Conservation (phyloP, 2,797 vertebrate genomes). For the Orestias chungarensis region DNA sequence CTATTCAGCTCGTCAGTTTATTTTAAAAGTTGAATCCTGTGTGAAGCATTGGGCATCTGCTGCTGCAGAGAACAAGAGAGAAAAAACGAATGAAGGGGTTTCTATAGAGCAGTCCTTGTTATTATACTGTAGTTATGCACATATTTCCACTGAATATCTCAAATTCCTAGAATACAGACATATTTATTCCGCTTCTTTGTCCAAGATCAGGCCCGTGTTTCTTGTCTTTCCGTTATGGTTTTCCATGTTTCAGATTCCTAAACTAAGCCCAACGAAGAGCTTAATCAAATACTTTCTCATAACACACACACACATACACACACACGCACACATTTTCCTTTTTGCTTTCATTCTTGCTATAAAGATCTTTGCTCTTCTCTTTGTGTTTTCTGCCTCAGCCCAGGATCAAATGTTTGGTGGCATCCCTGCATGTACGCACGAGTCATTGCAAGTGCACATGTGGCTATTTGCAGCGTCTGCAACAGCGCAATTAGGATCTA, state of each 20-base stretch:
- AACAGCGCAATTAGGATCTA: conserved; percentile 43
- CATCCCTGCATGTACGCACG: conserved; percentile 3
- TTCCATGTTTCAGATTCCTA: conserved; percentile 27
- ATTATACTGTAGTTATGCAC: conserved; percentile 28
- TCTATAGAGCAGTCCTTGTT: conserved; percentile 5
- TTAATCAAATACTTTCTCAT: conserved; percentile 46
- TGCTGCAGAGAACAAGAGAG: conserved; percentile 17
- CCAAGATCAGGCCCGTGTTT: conserved; percentile 19
- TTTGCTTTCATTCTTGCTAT: neutral
- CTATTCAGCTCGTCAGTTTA: conserved; percentile 29
- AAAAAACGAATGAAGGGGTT: conserved; percentile 19
- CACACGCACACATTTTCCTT: neutral
- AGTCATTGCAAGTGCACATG: conserved; percentile 12
- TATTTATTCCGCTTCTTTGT: conserved; percentile 17
- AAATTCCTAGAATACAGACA: conserved; percentile 12
- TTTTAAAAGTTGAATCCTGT: conserved; percentile 29
- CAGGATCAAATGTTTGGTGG: conserved; percentile 8
- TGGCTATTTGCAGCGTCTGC: conserved; percentile 22
- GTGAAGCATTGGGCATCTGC: conserved; percentile 21
- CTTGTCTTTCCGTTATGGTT: conserved; percentile 2
- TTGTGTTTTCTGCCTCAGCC: conserved; percentile 22
- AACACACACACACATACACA: neutral
- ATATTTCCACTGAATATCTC: conserved; percentile 1
- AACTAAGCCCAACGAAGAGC: conserved; percentile 45
- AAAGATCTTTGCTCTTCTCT: conserved; percentile 6